phyloP scores from a whole-genome alignment of 2,797 vertebrate species.

The Gambusia yucatana region DNA sequence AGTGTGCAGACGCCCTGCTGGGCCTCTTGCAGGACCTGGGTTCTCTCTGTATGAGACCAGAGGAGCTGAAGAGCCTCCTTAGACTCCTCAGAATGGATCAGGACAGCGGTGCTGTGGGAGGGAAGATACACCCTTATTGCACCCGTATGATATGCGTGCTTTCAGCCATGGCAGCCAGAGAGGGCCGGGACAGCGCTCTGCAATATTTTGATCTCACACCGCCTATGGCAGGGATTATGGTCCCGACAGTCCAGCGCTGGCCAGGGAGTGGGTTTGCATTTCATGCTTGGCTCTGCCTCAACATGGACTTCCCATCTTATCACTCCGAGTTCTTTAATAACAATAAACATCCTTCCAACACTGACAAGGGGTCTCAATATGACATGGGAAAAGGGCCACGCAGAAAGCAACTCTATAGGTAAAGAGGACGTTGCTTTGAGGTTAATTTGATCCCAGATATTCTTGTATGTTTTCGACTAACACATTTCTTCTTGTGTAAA shows the following conservation, averaged over 20 bases:
- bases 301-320: slow-evolving; percentile 71
- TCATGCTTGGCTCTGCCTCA: slow-evolving; percentile 95
- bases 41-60: slow-evolving; percentile 87
- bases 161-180: slow-evolving; percentile 88
- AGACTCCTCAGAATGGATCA: slow-evolving; percentile 79
- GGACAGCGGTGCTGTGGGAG: slow-evolving; percentile 39
- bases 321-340: slow-evolving; percentile 55
- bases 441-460: neutral
- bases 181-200: slow-evolving; percentile 83
- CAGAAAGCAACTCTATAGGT: slow-evolving; percentile 97
- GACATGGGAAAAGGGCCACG: slow-evolving; percentile 81
- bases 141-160: slow-evolving; percentile 83
- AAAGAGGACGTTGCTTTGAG: slow-evolving; percentile 5
- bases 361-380: slow-evolving; percentile 41
- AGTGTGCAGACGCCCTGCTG: slow-evolving; percentile 88
- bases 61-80: slow-evolving; percentile 88
- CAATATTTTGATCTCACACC: slow-evolving; percentile 94
- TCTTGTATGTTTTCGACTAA: slow-evolving; percentile 14
- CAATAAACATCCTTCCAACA: slow-evolving; percentile 41
- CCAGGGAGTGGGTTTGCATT: slow-evolving; percentile 91
- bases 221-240: slow-evolving; percentile 97
- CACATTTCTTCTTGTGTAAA: slow-evolving; percentile 53
- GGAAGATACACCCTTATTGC: slow-evolving; percentile 78
- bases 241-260: slow-evolving; percentile 93
- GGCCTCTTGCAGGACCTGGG: slow-evolving; percentile 89